These are phyloP conservation scores for Cheilosia vernalis DNA, from an alignment of 2,888 invertebrate genomes.

Conservation along the genomic window DNA sequence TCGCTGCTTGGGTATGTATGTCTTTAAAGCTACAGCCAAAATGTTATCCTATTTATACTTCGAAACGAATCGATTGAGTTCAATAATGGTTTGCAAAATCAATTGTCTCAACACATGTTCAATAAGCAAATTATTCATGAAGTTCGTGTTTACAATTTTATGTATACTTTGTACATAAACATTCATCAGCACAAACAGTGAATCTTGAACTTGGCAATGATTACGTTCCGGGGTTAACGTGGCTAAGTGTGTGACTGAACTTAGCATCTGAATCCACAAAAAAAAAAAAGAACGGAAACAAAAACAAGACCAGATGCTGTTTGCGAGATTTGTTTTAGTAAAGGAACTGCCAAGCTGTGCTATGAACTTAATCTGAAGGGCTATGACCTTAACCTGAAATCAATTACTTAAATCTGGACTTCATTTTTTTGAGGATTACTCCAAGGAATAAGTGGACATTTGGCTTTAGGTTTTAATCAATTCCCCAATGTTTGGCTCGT, in stretches of 20 bases:
- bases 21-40: not conserved
- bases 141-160: not conserved
- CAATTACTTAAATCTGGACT: too few species aligned
- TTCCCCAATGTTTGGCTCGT: too few species aligned
- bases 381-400: too few species aligned
- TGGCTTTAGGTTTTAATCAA: too few species aligned
- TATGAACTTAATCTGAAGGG: too few species aligned
- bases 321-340: too few species aligned
- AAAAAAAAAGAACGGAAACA: not conserved
- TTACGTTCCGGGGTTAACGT: not conserved
- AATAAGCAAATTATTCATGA: not conserved
- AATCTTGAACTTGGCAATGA: conserved; percentile 17
- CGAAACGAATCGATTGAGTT: not conserved
- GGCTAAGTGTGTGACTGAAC: not conserved
- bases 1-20: not conserved
- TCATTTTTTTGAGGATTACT: too few species aligned
- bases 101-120: not conserved
- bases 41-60: not conserved
- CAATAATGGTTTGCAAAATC: too few species aligned
- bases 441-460: too few species aligned
- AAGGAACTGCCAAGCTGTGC: too few species aligned
- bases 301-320: not conserved
- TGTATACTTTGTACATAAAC: not conserved
- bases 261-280: not conserved
- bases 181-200: not conserved